A percentile compares a stretch with the other conserved stretches of the same genome.
Evolutionary conservation across 1,140 invertebrate species (phyloP).

Genomic region (Centruroides sculpturatus): DNA sequence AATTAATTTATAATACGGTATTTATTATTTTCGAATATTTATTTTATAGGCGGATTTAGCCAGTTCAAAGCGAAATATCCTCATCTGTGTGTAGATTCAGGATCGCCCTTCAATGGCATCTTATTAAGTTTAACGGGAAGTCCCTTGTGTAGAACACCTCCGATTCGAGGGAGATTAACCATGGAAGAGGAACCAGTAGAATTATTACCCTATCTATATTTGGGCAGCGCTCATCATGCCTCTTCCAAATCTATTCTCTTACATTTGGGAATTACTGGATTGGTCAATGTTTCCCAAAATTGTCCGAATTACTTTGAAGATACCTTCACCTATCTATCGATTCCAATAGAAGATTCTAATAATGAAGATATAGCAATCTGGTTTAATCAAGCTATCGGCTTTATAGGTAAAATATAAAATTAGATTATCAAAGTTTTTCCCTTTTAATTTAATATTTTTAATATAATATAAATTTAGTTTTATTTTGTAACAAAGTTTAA

Average conservation of each 20-base stretch:
- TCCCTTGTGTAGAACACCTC: no score
- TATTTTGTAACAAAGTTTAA: no score
- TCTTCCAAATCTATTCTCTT: constrained; percentile 22
- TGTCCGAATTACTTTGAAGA: constrained; percentile 27
- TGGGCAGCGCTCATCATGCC: constrained; percentile 28
- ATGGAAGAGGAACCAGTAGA: constrained; percentile 23
- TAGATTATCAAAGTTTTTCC: not conserved
- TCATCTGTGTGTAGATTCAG: no score
- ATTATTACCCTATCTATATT: constrained; percentile 28
- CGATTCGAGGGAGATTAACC: constrained; percentile 3
- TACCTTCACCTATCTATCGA: constrained; percentile 27
- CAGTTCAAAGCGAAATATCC: no score
- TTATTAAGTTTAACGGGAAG: no score
- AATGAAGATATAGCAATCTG: constrained; percentile 26
- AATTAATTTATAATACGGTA: no score
- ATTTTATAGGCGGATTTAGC: no score
- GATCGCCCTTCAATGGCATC: no score
- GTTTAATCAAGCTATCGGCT: constrained; percentile 28
- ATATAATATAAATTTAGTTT: no score
- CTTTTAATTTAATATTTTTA: no score
- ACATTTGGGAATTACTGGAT: constrained; percentile 28
- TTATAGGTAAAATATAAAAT: constrained; percentile 26
- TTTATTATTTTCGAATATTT: no score
- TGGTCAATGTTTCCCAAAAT: constrained; percentile 29
- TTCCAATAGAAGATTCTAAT: constrained; percentile 28